Conservation (phyloP, 1,140 invertebrate species). For the Drosophila equinoxialis region DNA sequence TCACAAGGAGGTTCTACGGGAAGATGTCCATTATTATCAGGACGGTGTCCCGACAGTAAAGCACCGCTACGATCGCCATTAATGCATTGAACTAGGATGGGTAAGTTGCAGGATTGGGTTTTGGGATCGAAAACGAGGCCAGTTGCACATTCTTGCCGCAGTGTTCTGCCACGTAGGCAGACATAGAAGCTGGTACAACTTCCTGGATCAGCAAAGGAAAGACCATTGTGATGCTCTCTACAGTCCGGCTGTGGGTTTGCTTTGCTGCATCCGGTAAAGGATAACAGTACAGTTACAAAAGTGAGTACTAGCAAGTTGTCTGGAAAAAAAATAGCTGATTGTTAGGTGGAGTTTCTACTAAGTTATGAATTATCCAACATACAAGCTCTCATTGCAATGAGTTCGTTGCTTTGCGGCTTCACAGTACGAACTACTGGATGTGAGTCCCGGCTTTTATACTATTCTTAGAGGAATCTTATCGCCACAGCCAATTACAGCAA, state of each 20-base stretch:
- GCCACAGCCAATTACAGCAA: neutral
- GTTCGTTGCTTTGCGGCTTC: slow-evolving; percentile 4
- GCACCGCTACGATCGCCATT: slow-evolving; percentile 44
- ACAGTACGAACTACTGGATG: neutral
- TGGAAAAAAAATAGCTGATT: slow-evolving; percentile 8
- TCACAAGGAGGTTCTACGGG: slow-evolving; percentile 32
- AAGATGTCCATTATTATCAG: neutral
- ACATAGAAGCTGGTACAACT: slow-evolving; percentile 60
- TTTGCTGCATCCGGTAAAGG: slow-evolving; percentile 15
- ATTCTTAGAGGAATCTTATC: slow-evolving; percentile 6
- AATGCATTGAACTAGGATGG: slow-evolving; percentile 45
- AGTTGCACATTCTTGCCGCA: slow-evolving; percentile 43
- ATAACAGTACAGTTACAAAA: slow-evolving; percentile 44
- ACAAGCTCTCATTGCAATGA: slow-evolving; percentile 12
- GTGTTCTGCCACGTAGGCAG: slow-evolving; percentile 50
- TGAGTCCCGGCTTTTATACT: slow-evolving; percentile 5
- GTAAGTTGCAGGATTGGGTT: slow-evolving; percentile 50
- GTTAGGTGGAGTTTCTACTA: neutral
- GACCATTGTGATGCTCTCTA: slow-evolving; percentile 40
- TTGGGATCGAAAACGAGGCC: slow-evolving; percentile 50
- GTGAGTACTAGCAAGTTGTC: slow-evolving; percentile 55
- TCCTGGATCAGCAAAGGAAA: slow-evolving; percentile 49
- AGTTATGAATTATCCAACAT: neutral
- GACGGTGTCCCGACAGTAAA: slow-evolving; percentile 13
- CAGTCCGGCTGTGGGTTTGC: slow-evolving; percentile 39